Conservation (phyloP, 2,113 vertebrate genomes). For the Macheiramphus alcinus region DNA sequence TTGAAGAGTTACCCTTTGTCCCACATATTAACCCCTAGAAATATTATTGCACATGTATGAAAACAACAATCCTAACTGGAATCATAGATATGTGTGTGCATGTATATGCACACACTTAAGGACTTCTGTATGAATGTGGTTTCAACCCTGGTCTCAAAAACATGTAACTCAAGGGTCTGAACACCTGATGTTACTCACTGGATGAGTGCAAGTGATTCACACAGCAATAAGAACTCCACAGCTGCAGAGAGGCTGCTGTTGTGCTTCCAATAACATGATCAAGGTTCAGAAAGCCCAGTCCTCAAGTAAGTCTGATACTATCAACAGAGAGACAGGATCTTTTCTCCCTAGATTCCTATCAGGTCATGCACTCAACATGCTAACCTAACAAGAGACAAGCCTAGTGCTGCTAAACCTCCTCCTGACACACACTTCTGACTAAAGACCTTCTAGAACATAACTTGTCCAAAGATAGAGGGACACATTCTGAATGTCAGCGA, state of each 20-base stretch:
- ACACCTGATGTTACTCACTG: neutral
- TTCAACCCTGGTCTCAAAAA: neutral
- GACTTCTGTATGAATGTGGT: neutral
- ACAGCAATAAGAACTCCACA: neutral
- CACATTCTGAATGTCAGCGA: neutral
- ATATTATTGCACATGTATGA: neutral
- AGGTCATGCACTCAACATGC: neutral
- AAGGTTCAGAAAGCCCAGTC: neutral
- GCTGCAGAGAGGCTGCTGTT: neutral
- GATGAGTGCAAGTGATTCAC: neutral
- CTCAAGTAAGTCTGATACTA: neutral
- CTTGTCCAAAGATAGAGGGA: neutral
- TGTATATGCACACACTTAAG: neutral
- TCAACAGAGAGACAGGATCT: neutral
- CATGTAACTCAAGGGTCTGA: neutral
- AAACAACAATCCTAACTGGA: neutral
- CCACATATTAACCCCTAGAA: neutral
- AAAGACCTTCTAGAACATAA: neutral
- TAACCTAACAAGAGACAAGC: neutral
- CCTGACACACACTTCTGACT: neutral
- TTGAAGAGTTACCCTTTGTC: neutral
- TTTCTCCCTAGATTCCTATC: neutral
- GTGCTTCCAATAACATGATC: neutral
- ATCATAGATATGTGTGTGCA: fast-evolving
- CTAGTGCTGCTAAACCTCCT: neutral